Conservation (phyloP, 2,113 vertebrate genomes). For the Pachyramphus minor region DNA sequence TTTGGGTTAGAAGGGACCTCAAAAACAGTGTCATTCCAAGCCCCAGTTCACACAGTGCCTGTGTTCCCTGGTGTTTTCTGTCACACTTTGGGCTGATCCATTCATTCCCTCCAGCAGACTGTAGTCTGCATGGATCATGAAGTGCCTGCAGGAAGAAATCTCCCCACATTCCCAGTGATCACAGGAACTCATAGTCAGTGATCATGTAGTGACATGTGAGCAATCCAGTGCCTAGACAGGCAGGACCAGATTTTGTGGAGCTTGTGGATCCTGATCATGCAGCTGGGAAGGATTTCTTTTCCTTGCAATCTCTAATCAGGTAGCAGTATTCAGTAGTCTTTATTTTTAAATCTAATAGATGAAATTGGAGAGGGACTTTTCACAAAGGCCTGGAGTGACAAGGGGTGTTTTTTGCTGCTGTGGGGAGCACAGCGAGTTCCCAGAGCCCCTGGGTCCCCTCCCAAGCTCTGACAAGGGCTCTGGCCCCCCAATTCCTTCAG, state of each 20-base stretch:
- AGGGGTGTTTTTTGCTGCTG: too few species aligned
- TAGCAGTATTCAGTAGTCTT: background rate
- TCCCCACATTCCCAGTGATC: rapidly evolving
- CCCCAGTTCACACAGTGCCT: background rate
- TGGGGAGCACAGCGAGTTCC: too few species aligned
- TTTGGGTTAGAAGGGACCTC: background rate
- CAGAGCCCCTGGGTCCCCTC: too few species aligned
- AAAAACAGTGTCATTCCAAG: background rate
- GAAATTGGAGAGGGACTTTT: background rate
- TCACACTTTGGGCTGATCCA: background rate
- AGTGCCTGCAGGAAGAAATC: background rate
- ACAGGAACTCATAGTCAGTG: background rate
- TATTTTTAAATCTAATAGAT: background rate
- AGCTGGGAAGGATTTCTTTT: background rate
- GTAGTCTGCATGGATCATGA: background rate
- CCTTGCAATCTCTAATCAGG: background rate
- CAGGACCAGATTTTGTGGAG: background rate
- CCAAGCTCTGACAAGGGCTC: too few species aligned
- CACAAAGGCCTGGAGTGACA: background rate
- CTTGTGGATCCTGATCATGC: background rate
- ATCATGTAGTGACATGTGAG: background rate
- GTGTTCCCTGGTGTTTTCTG: background rate
- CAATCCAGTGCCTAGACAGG: background rate
- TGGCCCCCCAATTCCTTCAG: too few species aligned
- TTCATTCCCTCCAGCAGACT: background rate